Conservation (phyloP, 2,113 vertebrate species). For the Grammomys surdaster region DNA sequence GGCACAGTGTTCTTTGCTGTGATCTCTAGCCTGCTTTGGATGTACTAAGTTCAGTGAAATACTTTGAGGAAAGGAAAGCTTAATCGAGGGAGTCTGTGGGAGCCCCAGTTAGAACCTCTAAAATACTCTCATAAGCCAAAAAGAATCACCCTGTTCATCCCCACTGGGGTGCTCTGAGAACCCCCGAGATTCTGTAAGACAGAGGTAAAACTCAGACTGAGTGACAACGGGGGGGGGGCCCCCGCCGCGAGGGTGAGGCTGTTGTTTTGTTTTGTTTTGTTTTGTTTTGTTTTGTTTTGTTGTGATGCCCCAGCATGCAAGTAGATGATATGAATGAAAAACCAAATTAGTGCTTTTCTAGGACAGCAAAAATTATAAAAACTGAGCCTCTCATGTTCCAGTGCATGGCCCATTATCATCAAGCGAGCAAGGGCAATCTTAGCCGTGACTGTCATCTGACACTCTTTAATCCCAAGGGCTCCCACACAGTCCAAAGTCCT, state of each 20-base stretch:
- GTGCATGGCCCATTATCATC: constrained; percentile 83
- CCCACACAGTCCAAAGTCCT: constrained; percentile 56
- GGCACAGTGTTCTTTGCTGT: neutral
- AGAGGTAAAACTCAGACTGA: constrained; percentile 80
- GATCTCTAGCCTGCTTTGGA: constrained; percentile 39
- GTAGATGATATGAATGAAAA: constrained; percentile 81
- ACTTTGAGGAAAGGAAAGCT: neutral
- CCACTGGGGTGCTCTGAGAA: neutral
- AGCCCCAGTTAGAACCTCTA: neutral
- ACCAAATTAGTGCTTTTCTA: constrained; percentile 84
- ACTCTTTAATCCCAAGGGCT: constrained; percentile 80
- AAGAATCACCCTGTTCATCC: neutral
- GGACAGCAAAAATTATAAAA: constrained; percentile 82
- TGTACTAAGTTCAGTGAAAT: constrained; percentile 9
- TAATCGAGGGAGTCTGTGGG: neutral
- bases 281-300: constrained; percentile 67
- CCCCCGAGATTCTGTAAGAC: constrained; percentile 46
- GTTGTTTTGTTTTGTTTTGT: constrained; percentile 29
- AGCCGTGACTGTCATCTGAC: constrained; percentile 75
- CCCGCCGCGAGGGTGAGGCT: no score
- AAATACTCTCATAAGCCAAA: constrained; percentile 53
- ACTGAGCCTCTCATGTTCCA: constrained; percentile 82
- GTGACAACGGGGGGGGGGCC: constrained; percentile 5
- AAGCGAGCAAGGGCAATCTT: constrained; percentile 78
- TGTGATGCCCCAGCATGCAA: constrained; percentile 83